Evolutionary conservation across 1,140 invertebrate genomes (phyloP).

Genomic region (Leptopilina clavipes): DNA sequence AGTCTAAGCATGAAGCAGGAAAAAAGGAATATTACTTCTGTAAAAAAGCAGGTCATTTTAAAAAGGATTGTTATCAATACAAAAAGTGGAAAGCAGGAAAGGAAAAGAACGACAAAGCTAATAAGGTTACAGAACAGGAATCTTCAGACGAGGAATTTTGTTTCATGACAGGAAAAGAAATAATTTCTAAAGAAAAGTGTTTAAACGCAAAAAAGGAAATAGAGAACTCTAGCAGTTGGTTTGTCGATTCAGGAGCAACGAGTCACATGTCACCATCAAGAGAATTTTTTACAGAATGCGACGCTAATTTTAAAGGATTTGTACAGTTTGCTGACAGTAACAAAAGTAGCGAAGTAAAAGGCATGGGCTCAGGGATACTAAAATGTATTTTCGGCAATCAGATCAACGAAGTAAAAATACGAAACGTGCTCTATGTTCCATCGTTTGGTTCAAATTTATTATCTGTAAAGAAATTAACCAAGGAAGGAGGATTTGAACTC

Average conservation of each 20-base stretch:
- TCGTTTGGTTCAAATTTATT: conserved; percentile 18
- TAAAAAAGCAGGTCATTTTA: conserved; percentile 40
- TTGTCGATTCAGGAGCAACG: too few species aligned
- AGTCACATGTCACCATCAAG: too few species aligned
- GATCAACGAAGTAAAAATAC: conserved; percentile 35
- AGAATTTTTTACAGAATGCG: too few species aligned
- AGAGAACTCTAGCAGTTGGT: too few species aligned
- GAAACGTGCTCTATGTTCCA: conserved; percentile 35
- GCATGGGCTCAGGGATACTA: not conserved
- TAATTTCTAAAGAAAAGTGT: too few species aligned
- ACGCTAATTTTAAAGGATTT: not conserved
- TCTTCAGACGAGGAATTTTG: too few species aligned
- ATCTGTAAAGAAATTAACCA: not conserved
- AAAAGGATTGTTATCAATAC: conserved; percentile 45
- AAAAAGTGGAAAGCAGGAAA: conserved; percentile 31
- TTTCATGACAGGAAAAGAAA: too few species aligned
- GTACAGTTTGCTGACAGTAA: conserved; percentile 14
- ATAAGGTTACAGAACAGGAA: too few species aligned
- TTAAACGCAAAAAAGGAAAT: too few species aligned
- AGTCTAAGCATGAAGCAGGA: too few species aligned
- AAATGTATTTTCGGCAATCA: conserved; percentile 16
- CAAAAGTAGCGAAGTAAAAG: not conserved
- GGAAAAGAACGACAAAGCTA: conserved; percentile 25
- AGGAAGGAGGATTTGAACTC: not conserved
- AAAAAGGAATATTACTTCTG: conserved; percentile 41